Conservation (phyloP, 2,888 invertebrate species). For the Piscicola geometra region DNA sequence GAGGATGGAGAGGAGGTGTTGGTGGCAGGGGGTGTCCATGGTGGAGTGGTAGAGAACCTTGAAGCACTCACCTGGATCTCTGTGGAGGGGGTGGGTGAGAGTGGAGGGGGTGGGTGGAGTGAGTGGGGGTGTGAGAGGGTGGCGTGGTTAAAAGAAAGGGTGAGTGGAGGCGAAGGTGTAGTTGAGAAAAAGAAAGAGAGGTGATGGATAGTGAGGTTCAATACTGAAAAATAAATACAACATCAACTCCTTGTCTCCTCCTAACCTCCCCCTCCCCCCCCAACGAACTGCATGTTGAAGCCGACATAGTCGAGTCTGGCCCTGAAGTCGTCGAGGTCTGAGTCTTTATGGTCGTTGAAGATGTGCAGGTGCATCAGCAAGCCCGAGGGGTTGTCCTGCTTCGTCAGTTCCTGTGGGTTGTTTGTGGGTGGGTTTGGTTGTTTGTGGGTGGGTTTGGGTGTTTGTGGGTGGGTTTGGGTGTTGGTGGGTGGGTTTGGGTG, state of each 20-base stretch:
- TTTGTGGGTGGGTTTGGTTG: too few relatives aligned
- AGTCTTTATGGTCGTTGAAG: slow-evolving; percentile 81
- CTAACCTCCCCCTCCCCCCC: too few relatives aligned
- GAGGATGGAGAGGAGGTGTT: slow-evolving; percentile 86
- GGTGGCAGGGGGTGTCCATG: slow-evolving; percentile 80
- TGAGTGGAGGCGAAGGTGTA: too few relatives aligned
- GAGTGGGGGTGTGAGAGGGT: too few relatives aligned
- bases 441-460: too few relatives aligned
- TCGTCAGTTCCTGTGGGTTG: slow-evolving; percentile 43
- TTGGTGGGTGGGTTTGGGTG: too few relatives aligned
- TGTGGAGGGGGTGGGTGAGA: background rate
- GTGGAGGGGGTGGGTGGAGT: background rate
- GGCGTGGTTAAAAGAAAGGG: too few relatives aligned
- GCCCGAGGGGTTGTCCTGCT: slow-evolving; percentile 54
- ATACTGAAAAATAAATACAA: too few relatives aligned
- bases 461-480: too few relatives aligned
- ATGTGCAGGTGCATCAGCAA: slow-evolving; percentile 79
- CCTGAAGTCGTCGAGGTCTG: slow-evolving; percentile 86
- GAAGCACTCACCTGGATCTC: slow-evolving; percentile 82
- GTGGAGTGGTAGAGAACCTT: slow-evolving; percentile 82
- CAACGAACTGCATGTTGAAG: slow-evolving; percentile 56
- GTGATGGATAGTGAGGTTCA: too few relatives aligned
- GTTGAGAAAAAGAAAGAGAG: too few relatives aligned
- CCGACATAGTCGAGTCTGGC: slow-evolving; percentile 85
- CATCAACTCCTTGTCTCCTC: too few relatives aligned